Conservation (phyloP, 2,888 invertebrate species). For the Catocala sponsa region DNA sequence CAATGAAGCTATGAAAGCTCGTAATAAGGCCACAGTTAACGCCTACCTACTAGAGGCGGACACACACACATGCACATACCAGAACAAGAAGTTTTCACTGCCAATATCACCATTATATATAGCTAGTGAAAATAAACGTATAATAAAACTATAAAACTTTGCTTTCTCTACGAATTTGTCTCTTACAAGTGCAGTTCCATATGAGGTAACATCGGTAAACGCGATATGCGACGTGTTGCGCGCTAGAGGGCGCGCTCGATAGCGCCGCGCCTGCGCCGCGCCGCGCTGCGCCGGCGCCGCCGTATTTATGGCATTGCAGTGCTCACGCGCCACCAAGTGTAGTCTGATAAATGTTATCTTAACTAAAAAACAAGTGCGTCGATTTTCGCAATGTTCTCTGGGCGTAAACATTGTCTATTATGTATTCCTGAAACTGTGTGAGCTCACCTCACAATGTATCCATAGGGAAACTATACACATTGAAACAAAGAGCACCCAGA, state of each 20-base stretch:
- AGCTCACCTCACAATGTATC: too few species aligned
- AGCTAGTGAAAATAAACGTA: slow-evolving; percentile 20
- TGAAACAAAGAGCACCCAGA: too few species aligned
- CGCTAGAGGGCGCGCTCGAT: slow-evolving; percentile 58
- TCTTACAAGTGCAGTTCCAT: slow-evolving; percentile 41
- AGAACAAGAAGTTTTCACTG: neutral
- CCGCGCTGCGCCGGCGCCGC: slow-evolving; percentile 57
- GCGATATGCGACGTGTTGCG: slow-evolving; percentile 43
- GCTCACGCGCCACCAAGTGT: slow-evolving; percentile 65
- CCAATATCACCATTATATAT: slow-evolving; percentile 5
- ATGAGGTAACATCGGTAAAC: slow-evolving; percentile 49
- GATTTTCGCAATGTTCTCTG: slow-evolving; percentile 26
- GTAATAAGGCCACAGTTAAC: too few species aligned
- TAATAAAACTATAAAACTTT: slow-evolving; percentile 37
- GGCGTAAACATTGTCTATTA: too few species aligned
- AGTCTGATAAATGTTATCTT: slow-evolving; percentile 64
- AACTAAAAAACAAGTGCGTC: slow-evolving; percentile 49
- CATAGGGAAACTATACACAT: too few species aligned
- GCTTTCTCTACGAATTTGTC: slow-evolving; percentile 48
- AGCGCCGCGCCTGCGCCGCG: slow-evolving; percentile 31
- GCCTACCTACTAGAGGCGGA: too few species aligned
- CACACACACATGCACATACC: too few species aligned
- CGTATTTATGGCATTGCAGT: slow-evolving; percentile 62
- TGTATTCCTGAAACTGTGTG: too few species aligned
- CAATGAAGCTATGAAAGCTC: too few species aligned